These are phyloP conservation scores for Sabatieria punctata DNA, from an alignment of 2,888 invertebrate genomes.

Conservation along the genomic window DNA sequence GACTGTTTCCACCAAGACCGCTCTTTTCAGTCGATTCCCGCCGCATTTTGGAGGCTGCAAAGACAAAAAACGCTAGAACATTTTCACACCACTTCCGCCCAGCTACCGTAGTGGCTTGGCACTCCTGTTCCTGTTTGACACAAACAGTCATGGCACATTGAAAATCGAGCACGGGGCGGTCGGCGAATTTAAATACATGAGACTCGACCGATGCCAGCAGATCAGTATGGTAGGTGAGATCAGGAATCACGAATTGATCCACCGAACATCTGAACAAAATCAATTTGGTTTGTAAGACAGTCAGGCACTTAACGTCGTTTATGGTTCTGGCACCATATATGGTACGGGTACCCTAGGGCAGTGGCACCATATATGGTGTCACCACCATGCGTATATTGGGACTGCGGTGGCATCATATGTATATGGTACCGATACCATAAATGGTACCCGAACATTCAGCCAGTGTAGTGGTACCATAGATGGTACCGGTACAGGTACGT, in stretches of 20 bases:
- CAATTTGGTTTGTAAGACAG: background rate
- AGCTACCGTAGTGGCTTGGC: slow-evolving; percentile 13
- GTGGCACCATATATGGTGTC: too few relatives aligned
- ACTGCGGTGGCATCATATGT: too few relatives aligned
- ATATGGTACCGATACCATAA: too few relatives aligned
- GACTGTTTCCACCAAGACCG: background rate
- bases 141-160: slow-evolving; percentile 23
- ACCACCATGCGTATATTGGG: too few relatives aligned
- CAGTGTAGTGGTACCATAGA: too few relatives aligned
- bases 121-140: slow-evolving; percentile 17
- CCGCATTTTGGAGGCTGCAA: slow-evolving; percentile 3
- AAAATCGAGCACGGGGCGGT: slow-evolving; percentile 17
- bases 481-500: too few relatives aligned
- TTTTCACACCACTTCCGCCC: background rate
- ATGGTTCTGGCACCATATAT: too few relatives aligned
- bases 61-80: background rate
- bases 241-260: slow-evolving; percentile 20
- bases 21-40: background rate
- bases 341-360: too few relatives aligned
- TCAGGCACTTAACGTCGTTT: background rate
- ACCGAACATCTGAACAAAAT: slow-evolving; percentile 16
- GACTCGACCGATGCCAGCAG: slow-evolving; percentile 19
- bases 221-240: slow-evolving; percentile 17
- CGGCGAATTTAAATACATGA: slow-evolving; percentile 25
- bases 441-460: too few relatives aligned